These are phyloP conservation scores for Machaerirhynchus nigripectus DNA, from an alignment of 2,113 vertebrate genomes.

Conservation along the genomic window DNA sequence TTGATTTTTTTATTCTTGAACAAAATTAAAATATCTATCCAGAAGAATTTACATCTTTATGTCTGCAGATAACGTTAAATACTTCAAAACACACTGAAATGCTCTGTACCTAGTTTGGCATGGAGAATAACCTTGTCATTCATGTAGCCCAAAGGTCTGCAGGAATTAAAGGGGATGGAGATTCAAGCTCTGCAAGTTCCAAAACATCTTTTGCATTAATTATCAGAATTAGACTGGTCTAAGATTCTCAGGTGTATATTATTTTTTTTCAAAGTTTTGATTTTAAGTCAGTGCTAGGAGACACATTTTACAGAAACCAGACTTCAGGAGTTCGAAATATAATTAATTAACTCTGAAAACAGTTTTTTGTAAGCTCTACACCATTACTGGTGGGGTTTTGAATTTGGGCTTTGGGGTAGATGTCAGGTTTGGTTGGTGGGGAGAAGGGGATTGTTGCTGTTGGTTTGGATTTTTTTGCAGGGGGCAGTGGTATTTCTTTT, in stretches of 20 bases:
- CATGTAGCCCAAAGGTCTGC: not conserved
- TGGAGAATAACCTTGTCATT: not conserved
- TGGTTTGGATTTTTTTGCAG: not conserved
- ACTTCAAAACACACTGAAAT: not conserved
- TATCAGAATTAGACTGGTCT: not conserved
- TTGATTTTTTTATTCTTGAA: not conserved
- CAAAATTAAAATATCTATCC: not conserved
- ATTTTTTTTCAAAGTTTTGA: not conserved
- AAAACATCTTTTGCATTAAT: not conserved
- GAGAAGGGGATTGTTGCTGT: accelerated
- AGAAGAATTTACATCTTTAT: not conserved
- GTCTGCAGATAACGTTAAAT: not conserved
- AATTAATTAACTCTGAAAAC: not conserved
- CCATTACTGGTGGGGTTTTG: not conserved
- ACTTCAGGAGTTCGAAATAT: not conserved
- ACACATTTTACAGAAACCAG: not conserved
- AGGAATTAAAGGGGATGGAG: not conserved
- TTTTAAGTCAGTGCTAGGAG: not conserved
- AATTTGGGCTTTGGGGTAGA: not conserved
- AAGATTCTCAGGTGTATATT: not conserved
- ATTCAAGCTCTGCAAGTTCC: not conserved
- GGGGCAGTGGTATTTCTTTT: accelerated
- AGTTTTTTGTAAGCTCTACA: not conserved
- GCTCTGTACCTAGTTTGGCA: not conserved
- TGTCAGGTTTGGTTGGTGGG: not conserved